phyloP scores from a whole-genome alignment of 1,140 invertebrate species.

The Sitobion miscanthi region DNA sequence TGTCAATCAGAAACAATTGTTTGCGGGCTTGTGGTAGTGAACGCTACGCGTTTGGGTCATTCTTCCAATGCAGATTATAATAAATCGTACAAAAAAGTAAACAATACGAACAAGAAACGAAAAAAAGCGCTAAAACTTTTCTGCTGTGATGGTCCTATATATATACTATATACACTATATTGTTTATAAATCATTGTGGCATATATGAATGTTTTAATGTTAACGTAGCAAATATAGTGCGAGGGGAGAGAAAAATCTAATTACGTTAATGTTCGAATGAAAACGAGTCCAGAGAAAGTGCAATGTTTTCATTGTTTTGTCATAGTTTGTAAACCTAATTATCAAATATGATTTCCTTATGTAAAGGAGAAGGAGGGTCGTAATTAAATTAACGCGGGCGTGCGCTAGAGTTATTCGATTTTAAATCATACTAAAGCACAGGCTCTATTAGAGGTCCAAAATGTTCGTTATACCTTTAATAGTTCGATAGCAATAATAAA shows the following conservation, averaged over 20 bases:
- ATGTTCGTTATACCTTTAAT: background rate
- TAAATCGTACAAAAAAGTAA: background rate
- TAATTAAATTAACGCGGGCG: background rate
- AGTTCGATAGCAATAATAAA: background rate
- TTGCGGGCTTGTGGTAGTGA: too few species aligned
- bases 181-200: background rate
- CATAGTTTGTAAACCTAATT: constrained; percentile 1
- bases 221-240: background rate
- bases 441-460: background rate
- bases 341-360: background rate
- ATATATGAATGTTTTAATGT: background rate
- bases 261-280: constrained; percentile 7
- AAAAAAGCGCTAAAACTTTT: background rate
- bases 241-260: constrained; percentile 18
- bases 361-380: background rate
- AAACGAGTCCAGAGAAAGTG: background rate
- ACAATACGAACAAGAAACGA: background rate
- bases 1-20: background rate
- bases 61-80: background rate
- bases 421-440: background rate
- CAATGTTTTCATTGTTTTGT: constrained; percentile 11
- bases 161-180: background rate
- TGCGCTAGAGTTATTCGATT: background rate
- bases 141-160: background rate
- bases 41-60: background rate